These are phyloP conservation scores for Oopsacas minuta DNA, from an alignment of 37 sponge, comb jelly and placozoan genomes.

Conservation along the genomic window DNA sequence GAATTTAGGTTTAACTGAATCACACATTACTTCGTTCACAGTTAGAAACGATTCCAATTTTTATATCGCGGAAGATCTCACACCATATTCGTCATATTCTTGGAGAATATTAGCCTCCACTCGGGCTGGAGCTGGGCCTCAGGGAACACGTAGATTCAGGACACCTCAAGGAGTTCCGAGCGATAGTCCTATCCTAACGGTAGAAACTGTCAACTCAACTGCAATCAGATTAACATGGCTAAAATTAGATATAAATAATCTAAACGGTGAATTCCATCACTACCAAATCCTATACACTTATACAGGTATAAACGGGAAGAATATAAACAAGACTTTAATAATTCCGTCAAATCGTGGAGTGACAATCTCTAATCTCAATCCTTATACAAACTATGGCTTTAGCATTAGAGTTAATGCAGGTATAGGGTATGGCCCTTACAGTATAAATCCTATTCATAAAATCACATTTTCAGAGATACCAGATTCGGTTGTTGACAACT, in stretches of 20 bases:
- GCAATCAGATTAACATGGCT: neutral
- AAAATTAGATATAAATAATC: neutral
- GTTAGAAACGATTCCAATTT: neutral
- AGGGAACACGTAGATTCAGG: neutral
- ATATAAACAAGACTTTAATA: neutral
- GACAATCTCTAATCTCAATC: neutral
- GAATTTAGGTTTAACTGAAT: neutral
- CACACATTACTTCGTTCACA: neutral
- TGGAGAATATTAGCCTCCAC: neutral
- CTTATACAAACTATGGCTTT: slow-evolving; percentile 2
- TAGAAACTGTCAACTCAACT: neutral
- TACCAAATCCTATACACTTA: neutral
- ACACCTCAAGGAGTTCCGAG: neutral
- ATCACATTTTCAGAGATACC: neutral
- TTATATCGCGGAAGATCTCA: neutral
- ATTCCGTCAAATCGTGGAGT: neutral
- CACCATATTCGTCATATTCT: neutral
- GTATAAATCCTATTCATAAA: neutral
- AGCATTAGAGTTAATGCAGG: slow-evolving; percentile 8
- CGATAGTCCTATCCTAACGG: neutral
- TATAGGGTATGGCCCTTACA: neutral
- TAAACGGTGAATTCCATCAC: slow-evolving; percentile 5
- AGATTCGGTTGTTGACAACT: neutral
- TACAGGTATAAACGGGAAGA: neutral
- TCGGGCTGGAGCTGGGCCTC: neutral